phyloP scores from a whole-genome alignment of 2,888 invertebrate genomes.

The Plagiodera versicolora region DNA sequence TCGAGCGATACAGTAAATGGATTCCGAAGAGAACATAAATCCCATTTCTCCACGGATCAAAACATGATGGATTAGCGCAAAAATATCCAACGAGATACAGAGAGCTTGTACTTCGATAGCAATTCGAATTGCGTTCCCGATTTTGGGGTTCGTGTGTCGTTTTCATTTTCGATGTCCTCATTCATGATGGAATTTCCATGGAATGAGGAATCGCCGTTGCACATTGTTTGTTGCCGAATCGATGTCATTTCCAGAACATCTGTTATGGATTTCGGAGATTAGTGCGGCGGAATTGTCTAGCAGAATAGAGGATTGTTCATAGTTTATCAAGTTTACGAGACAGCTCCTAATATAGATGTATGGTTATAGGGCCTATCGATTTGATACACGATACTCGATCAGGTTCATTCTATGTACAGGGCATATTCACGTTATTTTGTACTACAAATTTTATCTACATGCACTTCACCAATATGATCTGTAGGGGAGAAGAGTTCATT shows the following conservation, averaged over 20 bases:
- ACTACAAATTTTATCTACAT: too few relatives aligned
- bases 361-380: neutral
- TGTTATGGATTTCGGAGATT: neutral
- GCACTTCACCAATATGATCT: too few relatives aligned
- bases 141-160: too few relatives aligned
- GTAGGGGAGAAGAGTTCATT: too few relatives aligned
- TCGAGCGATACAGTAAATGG: neutral
- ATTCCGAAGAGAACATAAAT: neutral
- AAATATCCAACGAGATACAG: neutral
- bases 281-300: neutral
- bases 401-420: neutral
- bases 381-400: neutral
- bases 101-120: neutral
- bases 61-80: neutral
- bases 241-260: neutral
- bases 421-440: too few relatives aligned
- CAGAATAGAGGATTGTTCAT: neutral
- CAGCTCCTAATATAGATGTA: neutral
- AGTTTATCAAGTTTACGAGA: neutral
- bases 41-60: neutral
- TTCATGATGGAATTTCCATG: neutral
- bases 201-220: neutral
- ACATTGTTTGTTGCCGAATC: neutral
- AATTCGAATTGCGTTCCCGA: neutral
- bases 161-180: too few relatives aligned